A percentile compares a stretch with the other conserved stretches of the same genome.
Evolutionary conservation across 2,888 invertebrate genomes (phyloP).

Genomic region (Alloscopus bannaensis): DNA sequence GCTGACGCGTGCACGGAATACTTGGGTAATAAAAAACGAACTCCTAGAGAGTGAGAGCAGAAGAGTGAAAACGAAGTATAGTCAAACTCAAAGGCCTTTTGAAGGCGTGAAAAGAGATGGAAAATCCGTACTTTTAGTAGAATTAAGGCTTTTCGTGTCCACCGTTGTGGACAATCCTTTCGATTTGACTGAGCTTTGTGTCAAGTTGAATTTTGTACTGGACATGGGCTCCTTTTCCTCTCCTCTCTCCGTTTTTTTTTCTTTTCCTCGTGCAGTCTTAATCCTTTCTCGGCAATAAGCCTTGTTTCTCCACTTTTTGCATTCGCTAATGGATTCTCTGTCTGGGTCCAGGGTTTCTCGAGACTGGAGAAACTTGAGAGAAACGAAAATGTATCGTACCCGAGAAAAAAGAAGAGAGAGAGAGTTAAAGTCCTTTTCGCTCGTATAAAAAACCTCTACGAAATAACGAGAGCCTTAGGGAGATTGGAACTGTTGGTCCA

Average conservation of each 20-base stretch:
- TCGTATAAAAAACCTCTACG: too few species aligned
- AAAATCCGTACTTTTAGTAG: constrained; percentile 60
- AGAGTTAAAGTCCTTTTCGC: too few species aligned
- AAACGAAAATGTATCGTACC: too few species aligned
- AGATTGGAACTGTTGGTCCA: constrained; percentile 51
- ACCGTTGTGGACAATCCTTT: constrained; percentile 57
- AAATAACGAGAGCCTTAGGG: constrained; percentile 45
- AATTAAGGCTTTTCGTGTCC: constrained; percentile 58
- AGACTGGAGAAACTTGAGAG: too few species aligned
- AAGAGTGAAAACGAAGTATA: background rate
- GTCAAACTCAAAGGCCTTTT: constrained; percentile 28
- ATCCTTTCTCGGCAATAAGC: constrained; percentile 63
- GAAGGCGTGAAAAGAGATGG: constrained; percentile 59
- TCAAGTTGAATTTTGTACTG: constrained; percentile 65
- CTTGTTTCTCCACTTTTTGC: constrained; percentile 61
- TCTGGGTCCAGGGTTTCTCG: too few species aligned
- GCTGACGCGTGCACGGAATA: constrained; percentile 62
- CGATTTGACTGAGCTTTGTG: constrained; percentile 65
- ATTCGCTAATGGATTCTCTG: constrained; percentile 56
- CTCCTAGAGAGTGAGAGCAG: constrained; percentile 3
- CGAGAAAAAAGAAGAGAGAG: too few species aligned
- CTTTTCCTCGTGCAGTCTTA: too few species aligned
- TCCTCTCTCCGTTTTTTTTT: constrained; percentile 10
- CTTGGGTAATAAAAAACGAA: constrained; percentile 52
- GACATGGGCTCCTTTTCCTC: constrained; percentile 7